Evolutionary conservation across 2,888 invertebrate genomes (phyloP).

Genomic region (Pegoplata infirma): DNA sequence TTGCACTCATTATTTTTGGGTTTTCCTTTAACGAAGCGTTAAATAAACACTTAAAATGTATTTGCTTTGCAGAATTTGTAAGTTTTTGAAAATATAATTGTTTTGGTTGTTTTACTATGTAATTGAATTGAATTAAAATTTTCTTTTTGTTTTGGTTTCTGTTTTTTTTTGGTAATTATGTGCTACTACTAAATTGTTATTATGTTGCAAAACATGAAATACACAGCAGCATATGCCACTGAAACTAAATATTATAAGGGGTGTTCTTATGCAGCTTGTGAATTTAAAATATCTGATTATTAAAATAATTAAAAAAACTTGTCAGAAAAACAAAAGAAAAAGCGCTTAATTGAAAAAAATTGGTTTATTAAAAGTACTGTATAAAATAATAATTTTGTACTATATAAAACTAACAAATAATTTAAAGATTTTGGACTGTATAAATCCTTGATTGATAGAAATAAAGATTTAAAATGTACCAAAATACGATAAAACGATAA

Average conservation of each 20-base stretch:
- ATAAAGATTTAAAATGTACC: too few relatives aligned
- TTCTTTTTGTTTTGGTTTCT: neutral
- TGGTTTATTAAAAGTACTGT: too few relatives aligned
- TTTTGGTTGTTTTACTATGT: neutral
- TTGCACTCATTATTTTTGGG: constrained; percentile 1
- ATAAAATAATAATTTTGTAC: too few relatives aligned
- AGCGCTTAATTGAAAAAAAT: too few relatives aligned
- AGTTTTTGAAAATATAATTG: neutral
- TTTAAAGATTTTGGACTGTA: too few relatives aligned
- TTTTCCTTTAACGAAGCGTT: constrained; percentile 21
- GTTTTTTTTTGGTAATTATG: neutral
- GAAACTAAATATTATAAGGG: neutral
- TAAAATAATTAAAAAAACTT: too few relatives aligned
- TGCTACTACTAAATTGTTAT: neutral
- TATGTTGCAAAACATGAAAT: neutral
- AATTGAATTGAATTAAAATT: neutral
- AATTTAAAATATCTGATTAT: too few relatives aligned
- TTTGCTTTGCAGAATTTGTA: neutral
- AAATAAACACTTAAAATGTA: neutral
- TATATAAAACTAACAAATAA: too few relatives aligned
- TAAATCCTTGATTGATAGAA: too few relatives aligned
- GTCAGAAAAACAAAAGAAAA: too few relatives aligned
- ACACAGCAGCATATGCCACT: neutral
- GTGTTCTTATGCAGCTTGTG: too few relatives aligned
- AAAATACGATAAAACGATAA: too few relatives aligned